Base-by-base conservation (phyloP, 1,140 invertebrate species). In the Formica exsecta region DNA sequence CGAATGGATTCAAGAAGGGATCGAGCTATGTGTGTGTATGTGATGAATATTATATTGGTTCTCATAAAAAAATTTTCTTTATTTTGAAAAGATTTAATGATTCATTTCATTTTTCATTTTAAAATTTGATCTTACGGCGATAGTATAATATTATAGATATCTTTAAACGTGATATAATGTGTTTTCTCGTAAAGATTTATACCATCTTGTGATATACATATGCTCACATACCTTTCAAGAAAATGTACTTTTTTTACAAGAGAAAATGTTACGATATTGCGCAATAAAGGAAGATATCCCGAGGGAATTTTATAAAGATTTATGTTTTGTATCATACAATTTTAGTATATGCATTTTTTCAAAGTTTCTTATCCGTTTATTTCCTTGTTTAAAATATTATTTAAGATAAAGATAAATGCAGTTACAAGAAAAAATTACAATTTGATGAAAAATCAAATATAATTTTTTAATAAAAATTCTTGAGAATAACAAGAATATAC, bases 291-390 rank as follows among this genome's bases (percentile, higher is more conserved):
- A 9, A 77, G 32, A 32, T 65, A 57, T 32, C 32, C 3, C 32
- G 32, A 32, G 9, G 3, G 29, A 16, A 32, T 41, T n/a, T 41
- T 29, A 77, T 65, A 77, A 65, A 22, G 3, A 11, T 64, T 65
- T n/a, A 48, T 32, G 38, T 64, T 62, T 76, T 62, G 38, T 61
- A 74, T 74, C 13, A 65, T 2, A 51, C 8, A 16, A 7, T 65
- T 36, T 65, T 65, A 65, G 4, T 71, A 54, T 8, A 51, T 48
- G 51, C 9, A 73, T 38, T 57, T 54, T 11, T 22, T 64, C 16
- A 19, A 41, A 3, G 1, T 1, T 41, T 29, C 19, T 36, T 41
- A n/a, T 62, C 8, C 6, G 13, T 61, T 36, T 57, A 38, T 16
- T 75, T 75, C 25, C 25, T 38, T 8, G 38, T 44, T 44, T 44